Conservation (phyloP, 64 coral and sea anemone genomes). For the Orbicella faveolata region DNA sequence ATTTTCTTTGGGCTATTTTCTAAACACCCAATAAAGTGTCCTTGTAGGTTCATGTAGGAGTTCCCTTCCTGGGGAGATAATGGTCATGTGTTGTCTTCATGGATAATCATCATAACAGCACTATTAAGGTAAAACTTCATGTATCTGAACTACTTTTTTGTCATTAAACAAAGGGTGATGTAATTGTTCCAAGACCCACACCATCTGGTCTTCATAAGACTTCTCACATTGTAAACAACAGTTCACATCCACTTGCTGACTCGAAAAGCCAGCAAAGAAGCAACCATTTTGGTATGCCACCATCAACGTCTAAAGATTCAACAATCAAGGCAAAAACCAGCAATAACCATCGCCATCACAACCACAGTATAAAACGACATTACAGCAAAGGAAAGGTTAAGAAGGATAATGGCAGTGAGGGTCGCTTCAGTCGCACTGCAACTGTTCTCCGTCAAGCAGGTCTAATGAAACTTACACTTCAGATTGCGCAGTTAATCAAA, state of each 20-base stretch:
- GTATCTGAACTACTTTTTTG: not conserved
- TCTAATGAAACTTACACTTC: constrained; percentile 76
- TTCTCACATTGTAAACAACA: not conserved
- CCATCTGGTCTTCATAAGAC: not conserved
- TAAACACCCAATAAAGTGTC: too few relatives aligned
- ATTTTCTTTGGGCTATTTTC: too few relatives aligned
- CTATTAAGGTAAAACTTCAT: too few relatives aligned
- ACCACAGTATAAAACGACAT: constrained; percentile 14
- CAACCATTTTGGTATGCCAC: not conserved
- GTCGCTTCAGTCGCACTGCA: constrained; percentile 57
- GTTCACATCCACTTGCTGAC: not conserved
- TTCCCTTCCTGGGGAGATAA: too few relatives aligned
- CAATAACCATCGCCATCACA: not conserved
- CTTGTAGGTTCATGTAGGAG: too few relatives aligned
- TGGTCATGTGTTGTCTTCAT: too few relatives aligned
- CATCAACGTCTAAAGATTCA: not conserved
- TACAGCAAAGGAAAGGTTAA: constrained; percentile 11
- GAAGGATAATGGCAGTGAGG: constrained; percentile 30
- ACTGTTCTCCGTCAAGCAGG: constrained; percentile 70
- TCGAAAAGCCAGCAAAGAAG: not conserved
- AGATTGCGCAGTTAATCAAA: constrained; percentile 77
- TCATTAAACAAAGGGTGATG: not conserved
- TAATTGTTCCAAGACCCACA: not conserved
- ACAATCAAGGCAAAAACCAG: not conserved
- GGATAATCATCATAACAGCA: too few relatives aligned